Conservation (phyloP, 2,888 invertebrate species). For the Horisme vitalbata region DNA sequence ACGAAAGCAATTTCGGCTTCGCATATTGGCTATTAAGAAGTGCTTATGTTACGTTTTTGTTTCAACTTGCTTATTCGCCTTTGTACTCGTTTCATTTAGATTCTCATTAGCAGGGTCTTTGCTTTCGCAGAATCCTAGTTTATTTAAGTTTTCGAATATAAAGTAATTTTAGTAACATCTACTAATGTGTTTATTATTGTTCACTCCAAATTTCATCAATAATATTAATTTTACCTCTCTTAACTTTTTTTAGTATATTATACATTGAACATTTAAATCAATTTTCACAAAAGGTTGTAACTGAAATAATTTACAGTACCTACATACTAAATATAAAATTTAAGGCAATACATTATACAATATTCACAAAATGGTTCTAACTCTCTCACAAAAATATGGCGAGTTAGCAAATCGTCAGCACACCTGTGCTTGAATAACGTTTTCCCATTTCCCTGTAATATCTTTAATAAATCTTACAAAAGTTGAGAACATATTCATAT, state of each 20-base stretch:
- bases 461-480: conserved; percentile 72
- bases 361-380: conserved; percentile 47
- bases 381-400: conserved; percentile 75
- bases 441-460: conserved; percentile 73
- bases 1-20: conserved; percentile 79
- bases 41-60: conserved; percentile 41
- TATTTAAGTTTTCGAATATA: conserved; percentile 9
- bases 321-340: conserved; percentile 9
- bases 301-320: neutral
- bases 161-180: no score
- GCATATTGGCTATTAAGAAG: conserved; percentile 80
- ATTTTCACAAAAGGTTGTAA: no score
- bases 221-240: no score
- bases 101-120: conserved; percentile 25
- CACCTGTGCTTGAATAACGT: conserved; percentile 79
- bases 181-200: no score
- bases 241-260: no score
- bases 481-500: conserved; percentile 68
- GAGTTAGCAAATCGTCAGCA: conserved; percentile 79
- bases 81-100: conserved; percentile 35
- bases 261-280: no score
- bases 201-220: no score
- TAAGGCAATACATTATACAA: conserved; percentile 24
- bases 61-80: conserved; percentile 37
- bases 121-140: conserved; percentile 9